Evolutionary conservation across 2,888 invertebrate species (phyloP).

Genomic region (Helicoverpa assulta): DNA sequence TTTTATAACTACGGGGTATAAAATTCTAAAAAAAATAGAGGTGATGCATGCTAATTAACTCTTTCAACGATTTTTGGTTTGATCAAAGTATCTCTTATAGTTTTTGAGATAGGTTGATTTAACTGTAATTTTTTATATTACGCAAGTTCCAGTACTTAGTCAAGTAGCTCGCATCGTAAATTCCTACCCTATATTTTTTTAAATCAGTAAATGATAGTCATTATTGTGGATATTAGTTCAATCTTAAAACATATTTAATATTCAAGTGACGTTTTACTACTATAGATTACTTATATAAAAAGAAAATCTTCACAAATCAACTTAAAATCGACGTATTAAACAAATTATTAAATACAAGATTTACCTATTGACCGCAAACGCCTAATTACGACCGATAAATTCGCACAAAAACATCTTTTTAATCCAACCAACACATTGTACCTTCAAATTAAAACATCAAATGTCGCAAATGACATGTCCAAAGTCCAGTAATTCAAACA

Average conservation of each 20-base stretch:
- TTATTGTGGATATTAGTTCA: too few relatives aligned
- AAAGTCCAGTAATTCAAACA: slow-evolving; percentile 39
- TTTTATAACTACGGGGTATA: too few relatives aligned
- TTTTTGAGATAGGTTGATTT: too few relatives aligned
- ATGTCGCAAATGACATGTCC: slow-evolving; percentile 21
- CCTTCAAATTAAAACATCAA: slow-evolving; percentile 25
- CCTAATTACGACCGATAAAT: background rate
- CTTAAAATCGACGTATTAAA: background rate
- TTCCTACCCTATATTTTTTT: too few relatives aligned
- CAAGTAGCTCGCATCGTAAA: too few relatives aligned
- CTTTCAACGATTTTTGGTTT: too few relatives aligned
- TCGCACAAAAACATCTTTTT: background rate
- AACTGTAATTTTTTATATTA: background rate
- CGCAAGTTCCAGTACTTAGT: background rate
- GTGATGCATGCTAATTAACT: too few relatives aligned
- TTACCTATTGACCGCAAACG: background rate
- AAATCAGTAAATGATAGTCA: too few relatives aligned
- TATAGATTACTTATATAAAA: background rate
- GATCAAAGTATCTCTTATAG: too few relatives aligned
- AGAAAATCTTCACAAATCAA: background rate
- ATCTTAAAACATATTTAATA: too few relatives aligned
- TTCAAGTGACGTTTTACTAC: too few relatives aligned
- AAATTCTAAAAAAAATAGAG: too few relatives aligned
- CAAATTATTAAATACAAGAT: background rate
- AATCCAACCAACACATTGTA: slow-evolving; percentile 3